Evolutionary conservation across 2,113 vertebrate species (phyloP).

Genomic region (Ranitomeya imitator): DNA sequence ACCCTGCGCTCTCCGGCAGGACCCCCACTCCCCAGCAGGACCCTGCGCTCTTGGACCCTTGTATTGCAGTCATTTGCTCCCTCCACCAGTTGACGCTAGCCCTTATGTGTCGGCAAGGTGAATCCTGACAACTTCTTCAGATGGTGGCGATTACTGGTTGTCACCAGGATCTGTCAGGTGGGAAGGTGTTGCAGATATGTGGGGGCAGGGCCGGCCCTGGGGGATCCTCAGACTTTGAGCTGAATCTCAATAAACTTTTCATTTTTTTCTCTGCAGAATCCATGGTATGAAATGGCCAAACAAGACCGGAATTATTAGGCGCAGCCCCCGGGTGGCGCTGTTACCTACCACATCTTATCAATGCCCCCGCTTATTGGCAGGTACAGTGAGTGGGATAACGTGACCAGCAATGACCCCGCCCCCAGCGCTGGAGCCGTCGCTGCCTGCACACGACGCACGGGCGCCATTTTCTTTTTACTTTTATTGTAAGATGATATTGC

Average conservation of each 20-base stretch:
- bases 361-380: conserved; percentile 6
- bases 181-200: too few relatives aligned
- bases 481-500: too few relatives aligned
- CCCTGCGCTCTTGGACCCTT: too few relatives aligned
- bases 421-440: neutral
- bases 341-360: neutral
- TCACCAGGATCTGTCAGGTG: too few relatives aligned
- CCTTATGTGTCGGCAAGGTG: too few relatives aligned
- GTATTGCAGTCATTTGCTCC: too few relatives aligned
- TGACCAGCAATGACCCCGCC: neutral
- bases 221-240: neutral
- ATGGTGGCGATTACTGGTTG: too few relatives aligned
- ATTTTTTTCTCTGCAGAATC: conserved; percentile 9
- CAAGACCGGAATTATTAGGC: conserved; percentile 7
- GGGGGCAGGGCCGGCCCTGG: too few relatives aligned
- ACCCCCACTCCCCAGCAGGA: too few relatives aligned
- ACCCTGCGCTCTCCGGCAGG: too few relatives aligned
- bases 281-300: conserved; percentile 44
- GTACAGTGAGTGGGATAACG: neutral
- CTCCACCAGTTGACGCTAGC: too few relatives aligned
- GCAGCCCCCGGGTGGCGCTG: neutral
- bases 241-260: neutral
- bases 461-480: neutral
- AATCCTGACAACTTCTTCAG: too few relatives aligned
- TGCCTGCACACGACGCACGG: neutral